Evolutionary conservation across 2,113 vertebrate species (phyloP), one percentile per base, ranked within the genome.

Genomic region (Myotis brandtii): DNA sequence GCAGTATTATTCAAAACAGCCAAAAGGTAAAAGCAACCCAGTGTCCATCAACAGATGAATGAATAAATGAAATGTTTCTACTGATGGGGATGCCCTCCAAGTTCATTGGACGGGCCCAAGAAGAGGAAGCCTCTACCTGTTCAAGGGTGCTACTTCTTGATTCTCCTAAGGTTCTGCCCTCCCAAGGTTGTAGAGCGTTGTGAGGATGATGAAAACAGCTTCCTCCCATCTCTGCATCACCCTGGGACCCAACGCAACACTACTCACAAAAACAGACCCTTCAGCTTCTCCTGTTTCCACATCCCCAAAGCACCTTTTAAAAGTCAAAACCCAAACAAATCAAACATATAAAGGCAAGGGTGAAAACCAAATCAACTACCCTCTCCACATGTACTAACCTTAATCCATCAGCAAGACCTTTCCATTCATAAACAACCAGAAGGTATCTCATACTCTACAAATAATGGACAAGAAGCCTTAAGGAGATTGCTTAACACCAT

Each of bases 331-430:
- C 14, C 34, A 90, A 92, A 85, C 17, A 66, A 85, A 52, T 18
- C 25, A 62, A 94, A 91, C n/a, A 69, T 4, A 92, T 32, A 81
- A 2, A 69, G 43, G 72, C 62, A 94, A 93, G 87, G 37, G 34
- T 48, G 9, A 50, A 86, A 90, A 25, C 8, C 70, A 43, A 91
- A 69, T 27, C 69, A 52, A 76, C 32, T 54, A n/a, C 18, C 14
- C 69, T 72, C 64, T 76, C 59, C 25, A 6, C 14, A 86, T 69
- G 46, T 56, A 16, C 10, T 32, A 46, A 76, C 17, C 9, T 52
- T 27, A 48, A 66, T 17, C n/a, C 46, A 20, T 1, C 27, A 50
- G 18, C 23, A 62, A 34, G 56, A 69, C 30, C 43, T 62, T 89
- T 37, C 16, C 75, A 72, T 56, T 67, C n/a, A 21, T 7, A 37